Base-by-base conservation (phyloP, 2,797 vertebrate species). In the Pseudocheirus occidentalis region DNA sequence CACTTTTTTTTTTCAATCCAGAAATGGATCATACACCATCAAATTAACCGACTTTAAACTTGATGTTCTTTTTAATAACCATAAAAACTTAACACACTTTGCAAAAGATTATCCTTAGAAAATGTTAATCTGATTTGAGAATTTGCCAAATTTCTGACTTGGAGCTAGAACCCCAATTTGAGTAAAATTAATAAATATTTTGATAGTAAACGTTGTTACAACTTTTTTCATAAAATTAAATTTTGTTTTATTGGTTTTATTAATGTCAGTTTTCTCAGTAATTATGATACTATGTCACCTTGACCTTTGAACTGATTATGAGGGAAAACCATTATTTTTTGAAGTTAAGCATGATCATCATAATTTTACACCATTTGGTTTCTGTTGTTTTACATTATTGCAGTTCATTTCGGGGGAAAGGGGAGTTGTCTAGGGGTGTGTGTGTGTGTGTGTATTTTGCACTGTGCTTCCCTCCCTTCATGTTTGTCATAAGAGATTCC, bases 81-180 rank as follows among this genome's bases (percentile, higher is more conserved):
- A 73, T n/a, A 81, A 93, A 0, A 93, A 55, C 9, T 94, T 59
- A 92, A 24, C 62, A 24, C 87, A n/a, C 57, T 62, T 93, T 94
- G 62, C 91, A 55, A 73, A 94, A 90, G 21, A 50, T 14, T 91
- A 7, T 93, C 55, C 46, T 94, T 94, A 55, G 95, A 40, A 52
- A 92, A 91, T 92, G 54, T 90, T 93, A 12, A 9, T 94, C 0
- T 14, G 91, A 57, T 59, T 91, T 58, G 40, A 81, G 18, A 81
- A 46, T 81, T 81, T 46, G 40, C 3, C 21, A 46, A 1, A 46
- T 81, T 46, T 81, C 31, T 0, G 11, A 46, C 21, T 46, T 81
- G 66, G 18, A 3, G 21, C 73, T 46, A 46, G 73, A 27, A 73
- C n/a, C 40, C 14, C 6, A 40, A 6, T 73, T 73, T 73, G 59